Percentiles rank a stretch among this genome's conserved stretches.
Evolutionary conservation across 30 jellyfish, hydroid and myxozoan species (phyloP).

Genomic region (Cassiopea andromeda): DNA sequence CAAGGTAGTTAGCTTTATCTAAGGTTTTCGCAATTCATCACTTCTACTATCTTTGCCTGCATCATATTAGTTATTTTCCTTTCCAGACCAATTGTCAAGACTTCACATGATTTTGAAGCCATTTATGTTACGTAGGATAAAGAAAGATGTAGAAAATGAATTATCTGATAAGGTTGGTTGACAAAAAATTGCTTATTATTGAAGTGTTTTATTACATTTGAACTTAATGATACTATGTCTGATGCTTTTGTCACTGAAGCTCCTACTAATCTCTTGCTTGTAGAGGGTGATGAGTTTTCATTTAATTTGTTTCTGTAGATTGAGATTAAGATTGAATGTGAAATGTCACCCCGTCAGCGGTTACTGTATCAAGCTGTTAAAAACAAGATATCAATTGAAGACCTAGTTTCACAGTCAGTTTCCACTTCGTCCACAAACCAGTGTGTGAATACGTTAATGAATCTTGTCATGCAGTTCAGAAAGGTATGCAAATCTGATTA

Average conservation of each 20-base stretch:
- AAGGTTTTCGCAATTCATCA: no score
- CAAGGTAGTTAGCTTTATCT: no score
- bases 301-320: slow-evolving; percentile 54
- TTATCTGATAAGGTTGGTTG: slow-evolving; percentile 87
- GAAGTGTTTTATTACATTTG: no score
- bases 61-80: no score
- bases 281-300: not conserved
- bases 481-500: slow-evolving; percentile 48
- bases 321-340: slow-evolving; percentile 89
- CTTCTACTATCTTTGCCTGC: no score
- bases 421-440: slow-evolving; percentile 79
- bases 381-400: slow-evolving; percentile 92
- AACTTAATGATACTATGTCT: not conserved
- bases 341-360: slow-evolving; percentile 87
- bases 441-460: slow-evolving; percentile 86
- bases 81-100: slow-evolving; percentile 91
- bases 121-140: slow-evolving; percentile 92
- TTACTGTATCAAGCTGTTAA: slow-evolving; percentile 90
- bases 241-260: not conserved
- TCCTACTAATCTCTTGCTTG: not conserved
- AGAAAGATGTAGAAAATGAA: slow-evolving; percentile 97
- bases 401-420: slow-evolving; percentile 78
- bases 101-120: slow-evolving; percentile 99
- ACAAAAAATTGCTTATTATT: no score
- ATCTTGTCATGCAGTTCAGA: slow-evolving; percentile 96